These are phyloP conservation scores for Scaptomyza cyrtandrae DNA, from an alignment of 2,888 invertebrate genomes.

Conservation along the genomic window DNA sequence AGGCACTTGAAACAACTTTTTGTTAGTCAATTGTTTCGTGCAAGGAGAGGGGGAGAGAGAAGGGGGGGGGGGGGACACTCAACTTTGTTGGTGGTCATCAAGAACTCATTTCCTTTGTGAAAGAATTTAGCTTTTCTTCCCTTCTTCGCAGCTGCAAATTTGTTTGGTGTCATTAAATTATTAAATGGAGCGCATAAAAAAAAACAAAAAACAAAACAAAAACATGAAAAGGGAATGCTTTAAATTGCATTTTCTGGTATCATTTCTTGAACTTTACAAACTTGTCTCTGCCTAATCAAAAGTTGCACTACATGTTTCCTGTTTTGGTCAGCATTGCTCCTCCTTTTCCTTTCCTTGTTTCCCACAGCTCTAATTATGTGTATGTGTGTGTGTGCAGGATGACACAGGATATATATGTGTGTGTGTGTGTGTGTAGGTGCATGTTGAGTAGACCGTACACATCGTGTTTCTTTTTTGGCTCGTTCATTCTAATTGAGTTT, in stretches of 20 bases:
- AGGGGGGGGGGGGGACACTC: too few relatives aligned
- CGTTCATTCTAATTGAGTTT: constrained; percentile 72
- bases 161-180: constrained; percentile 62
- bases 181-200: constrained; percentile 65
- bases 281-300: constrained; percentile 58
- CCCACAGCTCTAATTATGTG: constrained; percentile 46
- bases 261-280: constrained; percentile 14
- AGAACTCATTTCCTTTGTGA: constrained; percentile 71
- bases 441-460: constrained; percentile 6
- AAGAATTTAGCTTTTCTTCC: neutral
- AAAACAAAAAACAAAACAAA: neutral
- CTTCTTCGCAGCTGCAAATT: constrained; percentile 14
- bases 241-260: constrained; percentile 8
- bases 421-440: constrained; percentile 32
- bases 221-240: neutral
- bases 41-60: neutral
- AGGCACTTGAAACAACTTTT: constrained; percentile 49
- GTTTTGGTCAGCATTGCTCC: constrained; percentile 20
- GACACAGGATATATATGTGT: constrained; percentile 8
- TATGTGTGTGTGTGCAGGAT: constrained; percentile 30
- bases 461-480: constrained; percentile 24
- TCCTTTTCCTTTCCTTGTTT: constrained; percentile 14
- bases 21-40: neutral
- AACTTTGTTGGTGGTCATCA: constrained; percentile 55
- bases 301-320: constrained; percentile 38